phyloP scores from a whole-genome alignment of 1,140 invertebrate species.

The Leptonema lineaticorne region DNA sequence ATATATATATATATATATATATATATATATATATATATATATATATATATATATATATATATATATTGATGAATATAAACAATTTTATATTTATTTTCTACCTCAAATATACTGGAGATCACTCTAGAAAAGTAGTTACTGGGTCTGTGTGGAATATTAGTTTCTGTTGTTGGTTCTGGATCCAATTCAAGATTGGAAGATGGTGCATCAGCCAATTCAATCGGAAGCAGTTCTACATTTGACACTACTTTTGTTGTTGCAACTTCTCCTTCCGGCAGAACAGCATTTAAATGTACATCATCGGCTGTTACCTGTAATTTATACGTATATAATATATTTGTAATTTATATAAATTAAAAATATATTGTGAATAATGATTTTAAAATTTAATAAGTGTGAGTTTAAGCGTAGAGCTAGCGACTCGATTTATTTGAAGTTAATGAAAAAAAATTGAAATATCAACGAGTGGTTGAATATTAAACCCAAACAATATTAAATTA shows the following conservation, averaged over 20 bases:
- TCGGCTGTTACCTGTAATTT: slow-evolving; percentile 29
- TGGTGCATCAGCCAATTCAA: background rate
- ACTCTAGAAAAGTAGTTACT: slow-evolving; percentile 35
- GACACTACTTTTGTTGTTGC: background rate
- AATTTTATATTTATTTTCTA: slow-evolving; percentile 8
- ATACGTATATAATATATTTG: too few relatives aligned
- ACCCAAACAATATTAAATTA: too few relatives aligned
- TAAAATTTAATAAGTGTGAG: too few relatives aligned
- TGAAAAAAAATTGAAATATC: too few relatives aligned
- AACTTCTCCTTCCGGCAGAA: slow-evolving; percentile 30
- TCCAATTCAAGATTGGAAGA: slow-evolving; percentile 20
- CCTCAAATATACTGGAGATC: slow-evolving; percentile 40
- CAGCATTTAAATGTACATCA: slow-evolving; percentile 37
- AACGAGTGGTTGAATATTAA: too few relatives aligned
- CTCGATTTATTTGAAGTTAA: too few relatives aligned
- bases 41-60: background rate
- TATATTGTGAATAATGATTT: too few relatives aligned
- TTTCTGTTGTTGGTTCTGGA: slow-evolving; percentile 15
- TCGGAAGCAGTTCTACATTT: background rate
- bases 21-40: background rate
- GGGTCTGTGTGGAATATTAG: background rate
- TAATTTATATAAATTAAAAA: too few relatives aligned
- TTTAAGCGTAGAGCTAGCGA: too few relatives aligned
- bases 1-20: background rate
- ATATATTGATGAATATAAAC: too few relatives aligned